A percentile compares a stretch with the other conserved stretches of the same genome.
Evolutionary conservation across 2,797 vertebrate species (phyloP).

Genomic region (Pseudochirops corinnae): DNA sequence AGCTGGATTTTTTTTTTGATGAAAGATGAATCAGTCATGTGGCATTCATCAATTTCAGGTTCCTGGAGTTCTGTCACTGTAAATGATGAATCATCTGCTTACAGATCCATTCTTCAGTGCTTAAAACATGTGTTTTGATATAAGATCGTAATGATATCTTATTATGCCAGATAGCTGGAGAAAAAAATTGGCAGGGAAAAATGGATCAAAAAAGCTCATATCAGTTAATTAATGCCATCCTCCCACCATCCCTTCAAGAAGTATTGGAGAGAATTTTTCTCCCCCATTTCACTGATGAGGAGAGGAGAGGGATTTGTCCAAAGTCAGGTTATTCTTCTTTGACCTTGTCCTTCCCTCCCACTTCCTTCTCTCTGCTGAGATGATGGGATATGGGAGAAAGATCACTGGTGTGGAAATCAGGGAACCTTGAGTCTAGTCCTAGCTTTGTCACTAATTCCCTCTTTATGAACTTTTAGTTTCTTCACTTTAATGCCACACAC

Average conservation of each 20-base stretch:
- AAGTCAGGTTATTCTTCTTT: neutral
- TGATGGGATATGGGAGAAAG: neutral
- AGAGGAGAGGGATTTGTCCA: neutral
- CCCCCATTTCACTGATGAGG: neutral
- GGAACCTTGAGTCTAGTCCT: neutral
- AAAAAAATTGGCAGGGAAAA: neutral
- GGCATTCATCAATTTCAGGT: neutral
- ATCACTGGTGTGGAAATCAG: neutral
- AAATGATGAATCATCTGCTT: constrained; percentile 37
- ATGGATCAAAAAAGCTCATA: constrained; percentile 26
- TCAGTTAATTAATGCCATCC: neutral
- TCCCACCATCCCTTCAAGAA: neutral
- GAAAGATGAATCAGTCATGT: constrained; percentile 45
- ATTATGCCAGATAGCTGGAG: constrained; percentile 46
- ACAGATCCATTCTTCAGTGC: constrained; percentile 34
- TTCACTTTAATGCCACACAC: neutral
- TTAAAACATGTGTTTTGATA: constrained; percentile 22
- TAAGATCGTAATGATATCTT: constrained; percentile 22
- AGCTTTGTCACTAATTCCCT: neutral
- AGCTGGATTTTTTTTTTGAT: constrained; percentile 14
- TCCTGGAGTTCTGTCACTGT: constrained; percentile 39
- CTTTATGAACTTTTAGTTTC: neutral
- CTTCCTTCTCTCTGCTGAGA: neutral
- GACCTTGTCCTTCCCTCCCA: too few species aligned
- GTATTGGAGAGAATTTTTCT: constrained; percentile 10